Base-by-base conservation (phyloP, 2,888 invertebrate species). In the Cheilosia vernalis region DNA sequence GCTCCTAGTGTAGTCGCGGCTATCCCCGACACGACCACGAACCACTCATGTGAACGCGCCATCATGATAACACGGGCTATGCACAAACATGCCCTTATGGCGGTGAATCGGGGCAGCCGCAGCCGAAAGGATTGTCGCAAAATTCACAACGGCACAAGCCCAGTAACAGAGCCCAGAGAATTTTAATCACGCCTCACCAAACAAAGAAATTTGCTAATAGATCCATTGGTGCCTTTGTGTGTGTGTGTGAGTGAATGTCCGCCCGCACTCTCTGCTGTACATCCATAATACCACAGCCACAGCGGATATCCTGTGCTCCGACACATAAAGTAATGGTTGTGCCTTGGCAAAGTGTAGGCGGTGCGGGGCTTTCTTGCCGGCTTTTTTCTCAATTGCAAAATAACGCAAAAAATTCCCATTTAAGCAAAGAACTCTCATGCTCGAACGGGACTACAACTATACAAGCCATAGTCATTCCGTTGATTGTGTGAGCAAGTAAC, bases 201-300 rank as follows among this genome's bases (percentile, higher is more conserved):
- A 85, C 85, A 85, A 85, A 85, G 85, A 85, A 85, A 85, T 80
- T 85, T 77, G 70, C 81, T 85, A 85, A 85, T 85, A 85, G 85
- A 76, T 85, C 74, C 85, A 76, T 80, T 70, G 69, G 69, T 74
- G 60, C 15, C 53, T 17, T 21, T 74, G 47, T 51, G 15, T 37
- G 49, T 66, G 17, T n/a, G 42, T 42, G 61, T 58, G 44, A 49
- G 21, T 69, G 37, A 21, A 47, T 21, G 40, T 51, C 24, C n/a
- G 27, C 19, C 5, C 42, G n/a, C 27, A 27, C 60, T 21, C 13
- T 49, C 24, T n/a, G 40, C 67, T 56, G 64, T 66, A 56, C 58
- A 42, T 17, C 44, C 44, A 7, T 6, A 9, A 9, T 44, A 6
- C 10, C 21, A 44, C 17, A 17, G 55, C 10, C 21, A 44, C 17